Percentiles rank a stretch among this genome's conserved stretches.
These are phyloP conservation scores for Thecocarcelia acutangulata DNA, from an alignment of 2,888 invertebrate species.

Conservation along the genomic window DNA sequence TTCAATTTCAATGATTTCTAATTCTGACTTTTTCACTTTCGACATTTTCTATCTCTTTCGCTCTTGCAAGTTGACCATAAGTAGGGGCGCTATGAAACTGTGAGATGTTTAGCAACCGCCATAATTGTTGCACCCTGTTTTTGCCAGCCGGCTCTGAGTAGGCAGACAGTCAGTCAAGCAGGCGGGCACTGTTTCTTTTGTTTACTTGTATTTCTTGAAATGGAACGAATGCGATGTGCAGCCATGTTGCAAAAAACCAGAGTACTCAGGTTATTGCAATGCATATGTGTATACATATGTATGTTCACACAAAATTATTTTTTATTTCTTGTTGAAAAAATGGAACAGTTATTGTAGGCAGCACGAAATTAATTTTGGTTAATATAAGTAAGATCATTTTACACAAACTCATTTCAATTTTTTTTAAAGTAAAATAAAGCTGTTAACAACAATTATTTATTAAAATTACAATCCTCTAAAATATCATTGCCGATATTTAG, in stretches of 20 bases:
- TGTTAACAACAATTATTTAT: too few relatives aligned
- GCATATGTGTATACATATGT: not conserved
- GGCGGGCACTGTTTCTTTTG: not conserved
- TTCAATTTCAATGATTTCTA: not conserved
- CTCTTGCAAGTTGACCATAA: conserved; percentile 4
- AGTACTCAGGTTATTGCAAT: too few relatives aligned
- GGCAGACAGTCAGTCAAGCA: not conserved
- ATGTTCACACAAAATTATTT: not conserved
- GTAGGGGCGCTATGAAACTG: conserved; percentile 46
- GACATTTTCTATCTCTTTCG: conserved; percentile 17
- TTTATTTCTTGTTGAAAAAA: too few relatives aligned
- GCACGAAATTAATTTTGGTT: too few relatives aligned
- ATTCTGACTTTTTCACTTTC: not conserved
- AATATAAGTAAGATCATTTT: too few relatives aligned
- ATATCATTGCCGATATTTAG: too few relatives aligned
- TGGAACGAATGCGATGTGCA: not conserved
- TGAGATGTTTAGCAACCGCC: conserved; percentile 49
- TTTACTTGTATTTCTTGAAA: conserved; percentile 4
- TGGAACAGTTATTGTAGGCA: too few relatives aligned
- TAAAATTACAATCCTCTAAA: too few relatives aligned
- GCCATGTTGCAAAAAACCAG: conserved; percentile 41
- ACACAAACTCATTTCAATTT: too few relatives aligned
- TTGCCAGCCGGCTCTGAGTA: not conserved
- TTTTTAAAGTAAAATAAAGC: too few relatives aligned
- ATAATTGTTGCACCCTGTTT: conserved; percentile 48